Base-by-base conservation (phyloP, 1,140 invertebrate genomes). In the Stegodyphus dumicola region DNA sequence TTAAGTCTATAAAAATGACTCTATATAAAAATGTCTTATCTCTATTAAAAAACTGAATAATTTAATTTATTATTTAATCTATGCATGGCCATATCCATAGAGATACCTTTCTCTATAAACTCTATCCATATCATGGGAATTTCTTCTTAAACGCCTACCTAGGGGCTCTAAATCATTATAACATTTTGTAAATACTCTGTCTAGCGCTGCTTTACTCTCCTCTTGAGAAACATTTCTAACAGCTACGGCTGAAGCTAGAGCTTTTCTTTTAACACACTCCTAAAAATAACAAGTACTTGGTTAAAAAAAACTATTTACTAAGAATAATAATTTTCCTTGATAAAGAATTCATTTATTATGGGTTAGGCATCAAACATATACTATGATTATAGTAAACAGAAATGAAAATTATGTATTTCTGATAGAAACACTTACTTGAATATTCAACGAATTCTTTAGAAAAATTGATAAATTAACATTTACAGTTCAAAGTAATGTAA, bases 91-190 rank as follows among this genome's bases (percentile, higher is more conserved):
- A 91, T 97, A 97, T 33, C 96, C 96, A 92, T 95, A 96, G 88
- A 94, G 93, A 88, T 92, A 92, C 10, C 93, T 94, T 90, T 98
- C 96, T 87, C 92, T 91, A 89, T 95, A 96, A 0, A 95, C 95
- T 91, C 93, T 93, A 5, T 93, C 88, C 91, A 95, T 95, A 89
- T 97, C 95, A 6, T 91, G 89, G 0, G 94, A 95, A 89, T 95
- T 95, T 73, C 95, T 92, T 86, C 95, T 93, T 75, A 96, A 91
- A 86, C 96, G 91, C 88, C 97, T 92, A 3, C 97, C 97, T 78
- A 99, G 93, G 6, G 97, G 97, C 90, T 99, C 97, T 85, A 98
- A 91, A 92, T 99, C 97, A 86, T 93, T 93, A 89, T 99, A 99
- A 91, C 98, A 99, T 90, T 94, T 95, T 4, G 93, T 92, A 91